Base-by-base conservation (phyloP, 2,888 invertebrate genomes). In the Germaria angustata region DNA sequence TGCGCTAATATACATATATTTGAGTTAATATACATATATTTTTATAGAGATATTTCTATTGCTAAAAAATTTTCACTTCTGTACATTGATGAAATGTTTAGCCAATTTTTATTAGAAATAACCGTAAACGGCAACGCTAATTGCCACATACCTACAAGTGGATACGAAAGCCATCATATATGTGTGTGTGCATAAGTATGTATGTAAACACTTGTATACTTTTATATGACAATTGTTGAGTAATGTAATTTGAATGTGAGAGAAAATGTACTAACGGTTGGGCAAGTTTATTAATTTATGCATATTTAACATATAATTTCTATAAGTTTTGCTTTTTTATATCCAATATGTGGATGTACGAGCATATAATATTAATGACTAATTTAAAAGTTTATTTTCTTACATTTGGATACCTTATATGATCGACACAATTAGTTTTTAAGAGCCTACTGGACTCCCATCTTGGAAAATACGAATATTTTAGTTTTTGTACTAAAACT, bases 191-290 rank as follows among this genome's bases (percentile, higher is more conserved):
- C n/a, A n/a, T n/a, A n/a, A n/a, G n/a, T n/a, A n/a, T n/a, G n/a
- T n/a, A n/a, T n/a, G n/a, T n/a, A n/a, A n/a, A n/a, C n/a, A n/a
- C n/a, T n/a, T n/a, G n/a, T n/a, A n/a, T n/a, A n/a, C n/a, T 73
- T 80, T 39, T 53, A 61, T 32, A 20, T 53, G 22, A 53, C 46
- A 66, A n/a, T 81, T 32, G 53, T 34, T 53, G 57, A 81, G 39
- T 81, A 77, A 81, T 77, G 77, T 73, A 81, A 77, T 77, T 63
- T 69, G 17, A 24, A 41, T 65, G 7, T 22, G 39, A 51, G 34
- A 28, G 20, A 46, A 61, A 73, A 7, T 71, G 24, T 71, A 65
- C 66, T 71, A 63, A 63, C 55, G 32, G 59, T 76, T 76, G 63
- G 39, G n/a, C 41, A 51, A 63, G 20, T 63, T 53, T 20, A 73